Evolutionary conservation across 2,797 vertebrate species (phyloP), one percentile per base, ranked within the genome.

Genomic region (Anguilla megastoma): DNA sequence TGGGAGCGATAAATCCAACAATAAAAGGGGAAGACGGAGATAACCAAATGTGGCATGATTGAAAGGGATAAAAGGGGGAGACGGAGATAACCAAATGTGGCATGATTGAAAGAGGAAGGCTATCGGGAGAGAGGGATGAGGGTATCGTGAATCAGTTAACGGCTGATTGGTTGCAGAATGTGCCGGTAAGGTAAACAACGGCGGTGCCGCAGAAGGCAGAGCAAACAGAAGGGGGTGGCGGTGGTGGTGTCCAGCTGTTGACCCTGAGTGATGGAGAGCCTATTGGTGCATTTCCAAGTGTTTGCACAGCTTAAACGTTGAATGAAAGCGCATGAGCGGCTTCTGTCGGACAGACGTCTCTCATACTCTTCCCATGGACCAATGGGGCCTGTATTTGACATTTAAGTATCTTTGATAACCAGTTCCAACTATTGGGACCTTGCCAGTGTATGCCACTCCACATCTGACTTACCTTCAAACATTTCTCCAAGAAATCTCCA

Each of bases 71-170:
- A 33, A 60, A 56, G 10, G 63, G 21, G 33, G 27, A 36, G 56
- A 58, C 50, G 36, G 50, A 4, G 84, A 85, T 56, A 58, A 60
- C 41, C 33, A 7, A 85, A 60, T 60, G 84, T 24, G 79, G 41
- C 79, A 45, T 50, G 50, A 82, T 24, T 48, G 79, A 82, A 82
- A 82, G 79, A 82, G 79, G n/a, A 80, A 50, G 84, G 84, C 16
- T 36, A 58, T 85, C 27, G 30, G 24, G 63, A 60, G 56, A 60
- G 84, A 60, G 52, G 3, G 30, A 16, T 18, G 84, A 85, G 52
- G 33, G 56, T 41, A 54, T 60, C 10, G 1, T 36, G 84, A 60
- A 85, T 21, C n/a, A 10, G 54, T 36, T 82, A n/a, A 24, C 24
- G 18, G 79, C 45, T n/a, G 41, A 82, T 50, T 50, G 79, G 79